Evolutionary conservation across 2,797 vertebrate genomes (phyloP), one percentile per base, ranked within the genome.

Genomic region (Macropus fuliginosus): DNA sequence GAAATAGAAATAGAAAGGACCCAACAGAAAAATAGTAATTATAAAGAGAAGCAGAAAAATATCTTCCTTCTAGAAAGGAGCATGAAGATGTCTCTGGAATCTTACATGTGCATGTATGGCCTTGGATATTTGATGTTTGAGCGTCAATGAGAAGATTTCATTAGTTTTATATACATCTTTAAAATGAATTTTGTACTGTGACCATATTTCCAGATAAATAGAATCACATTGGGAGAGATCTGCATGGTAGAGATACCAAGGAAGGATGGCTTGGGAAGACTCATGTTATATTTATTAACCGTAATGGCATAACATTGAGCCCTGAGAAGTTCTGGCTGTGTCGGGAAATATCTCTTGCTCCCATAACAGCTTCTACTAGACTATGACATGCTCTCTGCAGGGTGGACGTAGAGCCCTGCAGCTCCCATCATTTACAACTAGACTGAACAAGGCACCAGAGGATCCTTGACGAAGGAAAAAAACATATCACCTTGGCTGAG

Each of bases 331-430:
- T 97, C 56, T 46, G n/a, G 56, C 2, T 31, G 10, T 92, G 91
- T 0, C 5, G 1, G 29, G 54, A 91, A 91, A 16, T 90, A 54
- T 54, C 28, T 93, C 92, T 92, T 95, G 27, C 50, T 91, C 56
- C 87, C 91, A 13, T 55, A 0, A 93, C 0, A 52, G n/a, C 12
- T 87, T 94, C 52, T 95, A 27, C n/a, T 1, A 55, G 54, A 55
- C n/a, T 62, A 92, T 50, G 91, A 96, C 95, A 94, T 95, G 92
- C 96, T 93, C 92, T 94, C 54, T 50, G 55, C n/a, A 40, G 92
- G 31, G 0, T 31, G 91, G 94, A 95, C 4, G 50, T 56, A 89
- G 21, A 4, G 24, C 52, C 59, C 57, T 40, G 34, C 27, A 3
- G 11, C 28, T 94, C 21, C 1, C 0, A 34, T 95, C 92, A 95